Base-by-base conservation (phyloP, 2,888 invertebrate genomes). In the Tribolium freemani region DNA sequence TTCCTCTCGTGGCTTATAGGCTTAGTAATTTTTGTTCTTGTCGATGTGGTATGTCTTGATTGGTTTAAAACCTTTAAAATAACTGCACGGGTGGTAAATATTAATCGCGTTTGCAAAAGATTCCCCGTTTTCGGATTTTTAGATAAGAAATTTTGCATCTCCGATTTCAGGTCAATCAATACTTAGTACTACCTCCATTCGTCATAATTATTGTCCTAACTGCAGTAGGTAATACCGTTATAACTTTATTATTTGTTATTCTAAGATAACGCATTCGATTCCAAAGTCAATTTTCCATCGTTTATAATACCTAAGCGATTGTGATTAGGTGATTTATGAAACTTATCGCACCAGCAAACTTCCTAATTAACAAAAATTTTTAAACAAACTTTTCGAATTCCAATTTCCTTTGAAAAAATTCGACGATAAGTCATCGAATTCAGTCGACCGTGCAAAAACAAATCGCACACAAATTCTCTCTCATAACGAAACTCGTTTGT, bases 401-500 rank as follows among this genome's bases (percentile, higher is more conserved):
- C 11, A 48, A 48, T 48, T 48, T 26, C 21, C 50, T 16, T 53
- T 11, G 20, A 20, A 53, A 10, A 45, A 58, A 58, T 45, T 20
- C 11, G 16, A 26, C 61, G 20, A 46, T 38, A 38, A 38, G 38
- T 38, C 38, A 38, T 38, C 38, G 38, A 38, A 38, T 38, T 38
- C 38, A 38, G 38, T 38, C 38, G n/a, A 20, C 26, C 16, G 46
- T 53, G 38, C 38, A 38, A 38, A 38, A 38, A 53, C 45, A n/a
- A 30, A 30, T 63, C 26, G 64, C 64, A 20, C 13, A 53, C 64
- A 64, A 53, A 77, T 79, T 38, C 38, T 9, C 38, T 38, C 38
- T 38, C 38, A 38, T 38, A 38, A 38, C 77, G 73, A 79, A 80
- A 80, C 81, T 77, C 78, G 81, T 81, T 80, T 80, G 79, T 81